phyloP scores from a whole-genome alignment of 2,113 vertebrate species.

The Microcebus tavaratra region DNA sequence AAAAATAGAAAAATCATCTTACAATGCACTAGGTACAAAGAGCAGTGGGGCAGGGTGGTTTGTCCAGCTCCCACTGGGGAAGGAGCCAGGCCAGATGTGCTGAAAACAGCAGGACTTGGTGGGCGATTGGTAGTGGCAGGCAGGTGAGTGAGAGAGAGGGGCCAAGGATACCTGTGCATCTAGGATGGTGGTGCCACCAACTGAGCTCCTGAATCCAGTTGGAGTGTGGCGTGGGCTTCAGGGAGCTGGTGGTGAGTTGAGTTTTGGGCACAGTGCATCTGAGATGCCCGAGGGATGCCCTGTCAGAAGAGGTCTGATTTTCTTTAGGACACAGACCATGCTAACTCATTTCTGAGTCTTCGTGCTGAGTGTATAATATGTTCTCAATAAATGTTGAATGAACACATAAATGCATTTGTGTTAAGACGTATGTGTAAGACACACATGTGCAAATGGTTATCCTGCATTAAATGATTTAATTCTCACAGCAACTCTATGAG shows the following conservation, averaged over 20 bases:
- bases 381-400: not conserved
- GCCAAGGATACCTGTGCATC: not conserved
- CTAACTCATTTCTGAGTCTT: not conserved
- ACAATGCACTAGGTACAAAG: not conserved
- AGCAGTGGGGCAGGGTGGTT: not conserved
- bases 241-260: not conserved
- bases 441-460: not conserved
- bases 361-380: not conserved
- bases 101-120: not conserved
- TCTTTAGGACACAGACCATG: not conserved
- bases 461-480: not conserved
- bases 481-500: not conserved
- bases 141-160: not conserved
- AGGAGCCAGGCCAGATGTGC: not conserved
- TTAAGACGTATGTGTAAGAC: not conserved
- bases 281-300: not conserved
- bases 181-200: not conserved
- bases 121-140: not conserved
- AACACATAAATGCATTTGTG: not conserved
- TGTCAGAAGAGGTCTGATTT: not conserved
- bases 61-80: fast-evolving
- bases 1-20: not conserved
- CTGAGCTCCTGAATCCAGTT: not conserved
- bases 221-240: not conserved
- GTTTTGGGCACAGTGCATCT: not conserved